Evolutionary conservation across 1,140 invertebrate species (phyloP), one percentile per base, ranked within the genome.

Genomic region (Sarcophaga bullata): DNA sequence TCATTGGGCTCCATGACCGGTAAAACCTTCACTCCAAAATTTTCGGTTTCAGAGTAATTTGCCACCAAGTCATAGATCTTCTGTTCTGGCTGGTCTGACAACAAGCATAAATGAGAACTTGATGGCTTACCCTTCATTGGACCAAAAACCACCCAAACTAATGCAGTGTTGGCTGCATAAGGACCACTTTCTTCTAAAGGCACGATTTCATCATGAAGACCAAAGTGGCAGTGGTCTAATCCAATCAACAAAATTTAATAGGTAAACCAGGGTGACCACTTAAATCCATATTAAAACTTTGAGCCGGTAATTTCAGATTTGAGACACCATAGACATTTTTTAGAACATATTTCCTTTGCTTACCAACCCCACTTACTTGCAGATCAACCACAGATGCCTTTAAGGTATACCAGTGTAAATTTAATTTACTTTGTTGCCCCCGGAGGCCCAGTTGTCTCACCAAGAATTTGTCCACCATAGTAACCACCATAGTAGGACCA

Each of bases 401-500:
- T 9, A 17, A 47, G 13, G 11, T 47, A 73, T 73, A 82, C 72
- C n/a, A n/a, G n/a, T n/a, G n/a, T n/a, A n/a, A n/a, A n/a, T n/a
- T n/a, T n/a, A n/a, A n/a, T n/a, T n/a, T n/a, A 73, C 81, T 19
- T 58, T 75, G 49, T 13, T 76, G 48, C 46, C n/a, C 84, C 10
- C 50, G 25, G 6, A 82, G 19, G 15, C 83, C 80, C 3, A 86
- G 25, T n/a, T 50, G 17, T 8, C 62, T n/a, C n/a, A n/a, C 81
- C 7, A 83, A 48, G 9, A 19, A 52, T 8, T 47, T 13, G 47
- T 86, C 82, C n/a, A 86, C 80, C 52, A 86, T 78, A 3, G 84
- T 83, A 8, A 83, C 75, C 8, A n/a, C n/a, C n/a, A n/a, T 52
- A 19, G 54, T 62, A 6, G 48, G 25, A 15, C 83, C 81, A 13